A percentile compares a stretch with the other conserved stretches of the same genome.
Conservation (phyloP, 1,140 invertebrate genomes). For the Babylonia areolata region DNA sequence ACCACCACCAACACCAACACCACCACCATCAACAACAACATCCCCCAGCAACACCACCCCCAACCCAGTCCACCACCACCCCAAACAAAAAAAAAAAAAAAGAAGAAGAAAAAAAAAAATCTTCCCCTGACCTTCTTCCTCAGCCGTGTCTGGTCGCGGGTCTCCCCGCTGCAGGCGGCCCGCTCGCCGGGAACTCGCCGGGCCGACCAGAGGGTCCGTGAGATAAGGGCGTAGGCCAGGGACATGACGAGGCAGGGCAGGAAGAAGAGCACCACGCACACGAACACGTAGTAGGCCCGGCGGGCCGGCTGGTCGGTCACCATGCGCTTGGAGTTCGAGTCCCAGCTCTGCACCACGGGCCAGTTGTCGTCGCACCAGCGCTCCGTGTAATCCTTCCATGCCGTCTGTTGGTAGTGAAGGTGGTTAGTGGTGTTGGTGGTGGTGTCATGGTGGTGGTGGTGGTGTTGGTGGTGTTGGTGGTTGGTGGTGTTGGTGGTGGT, state of each 20-base stretch:
- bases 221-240: constrained; percentile 76
- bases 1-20: too few relatives aligned
- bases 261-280: constrained; percentile 77
- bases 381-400: constrained; percentile 71
- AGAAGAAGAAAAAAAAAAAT: too few relatives aligned
- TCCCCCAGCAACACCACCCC: too few relatives aligned
- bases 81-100: too few relatives aligned
- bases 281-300: constrained; percentile 75
- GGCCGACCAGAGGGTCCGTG: constrained; percentile 71
- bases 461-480: neutral
- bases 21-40: too few relatives aligned
- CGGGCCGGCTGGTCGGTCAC: constrained; percentile 48
- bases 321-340: constrained; percentile 41
- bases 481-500: neutral
- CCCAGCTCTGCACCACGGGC: constrained; percentile 50
- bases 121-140: constrained; percentile 64
- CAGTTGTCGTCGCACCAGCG: constrained; percentile 73
- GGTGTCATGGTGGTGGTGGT: neutral
- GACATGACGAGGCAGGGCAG: constrained; percentile 77
- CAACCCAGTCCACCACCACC: too few relatives aligned
- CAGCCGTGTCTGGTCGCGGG: constrained; percentile 63
- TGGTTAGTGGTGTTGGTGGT: too few relatives aligned
- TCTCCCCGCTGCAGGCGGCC: constrained; percentile 57
- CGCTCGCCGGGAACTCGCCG: constrained; percentile 62
- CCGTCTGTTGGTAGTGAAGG: constrained; percentile 32